Conservation (phyloP, 2,113 vertebrate species). For the Grus americana region DNA sequence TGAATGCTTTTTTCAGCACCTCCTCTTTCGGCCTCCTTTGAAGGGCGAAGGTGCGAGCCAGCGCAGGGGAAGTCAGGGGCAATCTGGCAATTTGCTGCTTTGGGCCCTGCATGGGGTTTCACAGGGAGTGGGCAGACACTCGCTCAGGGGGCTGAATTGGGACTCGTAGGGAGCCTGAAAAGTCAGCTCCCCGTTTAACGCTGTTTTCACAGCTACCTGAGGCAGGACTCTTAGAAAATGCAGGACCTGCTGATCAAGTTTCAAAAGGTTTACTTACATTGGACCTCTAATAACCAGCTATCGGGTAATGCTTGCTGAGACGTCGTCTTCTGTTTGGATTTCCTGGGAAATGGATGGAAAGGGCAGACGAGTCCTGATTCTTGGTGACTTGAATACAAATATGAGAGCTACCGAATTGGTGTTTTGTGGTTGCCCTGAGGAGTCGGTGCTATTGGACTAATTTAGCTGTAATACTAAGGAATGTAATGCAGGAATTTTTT, state of each 20-base stretch:
- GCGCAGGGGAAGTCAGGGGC: not conserved
- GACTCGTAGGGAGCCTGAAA: not conserved
- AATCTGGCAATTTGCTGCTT: not conserved
- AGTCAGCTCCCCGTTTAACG: not conserved
- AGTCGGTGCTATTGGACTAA: not conserved
- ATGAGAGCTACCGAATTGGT: not conserved
- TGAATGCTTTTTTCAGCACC: not conserved
- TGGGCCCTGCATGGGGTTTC: not conserved
- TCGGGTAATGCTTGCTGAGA: not conserved
- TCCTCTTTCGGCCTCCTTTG: not conserved
- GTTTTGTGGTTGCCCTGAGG: not conserved
- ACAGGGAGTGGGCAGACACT: not conserved
- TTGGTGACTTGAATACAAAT: not conserved
- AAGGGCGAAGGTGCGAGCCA: not conserved
- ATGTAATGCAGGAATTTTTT: not conserved
- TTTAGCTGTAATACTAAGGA: not conserved
- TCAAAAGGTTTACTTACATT: not conserved
- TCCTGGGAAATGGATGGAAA: not conserved
- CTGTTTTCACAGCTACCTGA: not conserved
- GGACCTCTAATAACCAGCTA: not conserved
- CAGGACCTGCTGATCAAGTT: not conserved
- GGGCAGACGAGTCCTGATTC: not conserved
- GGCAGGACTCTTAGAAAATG: not conserved
- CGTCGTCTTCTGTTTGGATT: not conserved
- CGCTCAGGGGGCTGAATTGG: not conserved